Conservation (phyloP, 2,113 vertebrate species). For the Kryptolebias marmoratus region DNA sequence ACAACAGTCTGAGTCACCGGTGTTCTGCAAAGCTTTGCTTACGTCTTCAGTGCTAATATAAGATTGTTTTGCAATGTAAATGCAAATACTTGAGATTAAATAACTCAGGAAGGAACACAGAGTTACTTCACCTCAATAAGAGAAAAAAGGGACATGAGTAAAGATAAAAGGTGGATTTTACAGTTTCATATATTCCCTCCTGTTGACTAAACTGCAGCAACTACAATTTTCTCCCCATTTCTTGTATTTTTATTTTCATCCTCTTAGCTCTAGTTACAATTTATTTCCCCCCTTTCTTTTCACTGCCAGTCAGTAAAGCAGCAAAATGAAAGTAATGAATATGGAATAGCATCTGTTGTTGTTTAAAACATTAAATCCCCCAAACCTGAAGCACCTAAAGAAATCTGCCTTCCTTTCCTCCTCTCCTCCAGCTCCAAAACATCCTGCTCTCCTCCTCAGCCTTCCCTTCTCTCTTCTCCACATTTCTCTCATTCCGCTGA, state of each 20-base stretch:
- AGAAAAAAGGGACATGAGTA: slow-evolving; percentile 29
- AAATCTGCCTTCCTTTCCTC: slow-evolving; percentile 22
- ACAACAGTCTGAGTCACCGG: slow-evolving; percentile 27
- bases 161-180: slow-evolving; percentile 32
- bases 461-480: neutral
- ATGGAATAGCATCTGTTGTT: slow-evolving; percentile 76
- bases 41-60: slow-evolving; percentile 32
- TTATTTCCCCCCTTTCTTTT: slow-evolving; percentile 31
- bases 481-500: slow-evolving; percentile 8
- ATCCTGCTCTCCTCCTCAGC: slow-evolving; percentile 5
- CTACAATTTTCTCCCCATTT: neutral
- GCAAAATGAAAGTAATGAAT: slow-evolving; percentile 67
- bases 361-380: slow-evolving; percentile 64
- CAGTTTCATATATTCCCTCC: neutral
- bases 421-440: slow-evolving; percentile 14
- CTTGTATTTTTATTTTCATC: slow-evolving; percentile 12
- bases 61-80: slow-evolving; percentile 72
- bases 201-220: neutral
- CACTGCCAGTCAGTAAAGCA: slow-evolving; percentile 49
- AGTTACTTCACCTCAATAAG: slow-evolving; percentile 37
- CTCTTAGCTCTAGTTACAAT: slow-evolving; percentile 2
- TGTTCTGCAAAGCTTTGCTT: slow-evolving; percentile 43
- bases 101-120: slow-evolving; percentile 45
- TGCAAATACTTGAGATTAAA: slow-evolving; percentile 69
- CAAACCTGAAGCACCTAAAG: slow-evolving; percentile 45